These are phyloP conservation scores for Helicoverpa armigera DNA, from an alignment of 1,140 invertebrate species.

Conservation along the genomic window DNA sequence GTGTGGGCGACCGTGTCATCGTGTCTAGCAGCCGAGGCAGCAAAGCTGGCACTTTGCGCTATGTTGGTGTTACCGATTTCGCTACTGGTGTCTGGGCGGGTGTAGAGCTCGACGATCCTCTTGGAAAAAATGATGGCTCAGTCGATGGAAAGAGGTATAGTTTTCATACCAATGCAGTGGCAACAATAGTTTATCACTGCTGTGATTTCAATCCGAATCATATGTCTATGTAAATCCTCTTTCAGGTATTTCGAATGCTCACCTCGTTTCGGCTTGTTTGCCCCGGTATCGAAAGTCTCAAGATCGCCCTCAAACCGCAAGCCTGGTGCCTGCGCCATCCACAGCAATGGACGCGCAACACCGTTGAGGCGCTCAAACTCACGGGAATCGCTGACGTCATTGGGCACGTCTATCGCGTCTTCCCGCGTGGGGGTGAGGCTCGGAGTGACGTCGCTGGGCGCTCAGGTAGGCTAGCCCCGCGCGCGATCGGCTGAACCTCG, in stretches of 20 bases:
- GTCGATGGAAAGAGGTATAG: constrained; percentile 93
- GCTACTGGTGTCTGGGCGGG: constrained; percentile 97
- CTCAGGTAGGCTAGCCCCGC: constrained; percentile 90
- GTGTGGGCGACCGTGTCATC: constrained; percentile 96
- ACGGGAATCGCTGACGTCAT: constrained; percentile 94
- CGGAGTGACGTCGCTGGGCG: constrained; percentile 90
- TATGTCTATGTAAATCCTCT: constrained; percentile 49
- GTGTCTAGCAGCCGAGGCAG: constrained; percentile 93
- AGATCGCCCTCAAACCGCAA: constrained; percentile 92
- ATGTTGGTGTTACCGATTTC: constrained; percentile 95
- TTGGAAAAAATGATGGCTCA: constrained; percentile 98
- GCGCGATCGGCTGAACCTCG: constrained; percentile 82
- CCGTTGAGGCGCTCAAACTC: constrained; percentile 92
- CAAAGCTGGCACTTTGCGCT: constrained; percentile 95
- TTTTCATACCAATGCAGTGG: background rate
- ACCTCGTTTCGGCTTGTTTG: constrained; percentile 96
- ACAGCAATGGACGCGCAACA: constrained; percentile 88
- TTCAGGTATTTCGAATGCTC: constrained; percentile 97
- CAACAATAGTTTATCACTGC: no score
- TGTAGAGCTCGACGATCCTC: constrained; percentile 96
- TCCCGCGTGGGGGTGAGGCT: constrained; percentile 87
- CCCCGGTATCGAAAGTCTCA: constrained; percentile 95
- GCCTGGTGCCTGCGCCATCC: constrained; percentile 88
- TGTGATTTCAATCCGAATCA: background rate
- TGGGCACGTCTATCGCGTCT: constrained; percentile 90